Base-by-base conservation (phyloP, 2,888 invertebrate species). In the Campoletis raptor region DNA sequence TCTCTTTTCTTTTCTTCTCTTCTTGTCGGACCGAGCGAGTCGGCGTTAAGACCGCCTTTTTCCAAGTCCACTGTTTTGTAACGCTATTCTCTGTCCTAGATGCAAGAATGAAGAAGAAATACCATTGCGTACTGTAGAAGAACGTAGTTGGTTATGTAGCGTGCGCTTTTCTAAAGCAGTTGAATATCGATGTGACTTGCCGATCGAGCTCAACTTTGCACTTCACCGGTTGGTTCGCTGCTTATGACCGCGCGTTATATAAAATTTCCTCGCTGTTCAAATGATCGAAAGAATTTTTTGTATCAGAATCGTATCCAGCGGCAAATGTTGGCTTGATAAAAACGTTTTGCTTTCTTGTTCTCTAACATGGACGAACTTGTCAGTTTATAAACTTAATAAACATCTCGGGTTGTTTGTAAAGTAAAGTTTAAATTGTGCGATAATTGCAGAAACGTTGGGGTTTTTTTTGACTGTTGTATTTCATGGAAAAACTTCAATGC, bases 41-140 rank as follows among this genome's bases (percentile, higher is more conserved):
- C 86, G 86, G 79, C 88, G 87, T 89, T 83, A 88, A 88, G 89
- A 85, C 87, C 90, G 90, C 89, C 91, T 92, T 92, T 73, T 93
- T 92, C 90, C 91, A 92, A 93, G 91, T 91, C 87, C 89, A 52
- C 77, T 52, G 90, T 92, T 93, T 93, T 92, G 90, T 91, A 92
- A 93, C 91, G 92, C 90, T 91, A 92, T 92, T 92, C 92, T 92
- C 91, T 90, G 88, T 85, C 86, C 88, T 89, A 90, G 90, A 91
- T 91, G 57, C 69, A 90, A 87, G 83, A 69, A 57, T 40, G 42
- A 57, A 48, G 40, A 69, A 69, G 73, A 73, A 48, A 45, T 61
- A 73, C 8, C n/a, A 21, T 45, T 45, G 79, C 83, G 8, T n/a
- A 7, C 86, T 87, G 77, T 67, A 70, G 83, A 61, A 40, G 21